Conservation (phyloP, 2,888 invertebrate genomes). For the Agrotis segetum region DNA sequence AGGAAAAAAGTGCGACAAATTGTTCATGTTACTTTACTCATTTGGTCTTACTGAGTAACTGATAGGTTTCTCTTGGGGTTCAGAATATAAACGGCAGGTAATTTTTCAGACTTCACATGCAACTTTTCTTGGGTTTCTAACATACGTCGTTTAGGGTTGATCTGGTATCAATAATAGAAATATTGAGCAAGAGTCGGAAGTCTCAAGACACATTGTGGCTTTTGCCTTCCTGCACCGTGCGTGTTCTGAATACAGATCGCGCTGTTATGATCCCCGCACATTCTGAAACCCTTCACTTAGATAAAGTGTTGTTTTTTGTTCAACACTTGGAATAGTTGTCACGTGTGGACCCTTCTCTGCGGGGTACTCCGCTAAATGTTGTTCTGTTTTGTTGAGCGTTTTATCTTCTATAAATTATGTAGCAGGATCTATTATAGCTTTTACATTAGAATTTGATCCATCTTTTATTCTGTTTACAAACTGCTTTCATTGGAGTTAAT, state of each 20-base stretch:
- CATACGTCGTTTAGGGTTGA: conserved; percentile 68
- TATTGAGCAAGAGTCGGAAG: conserved; percentile 84
- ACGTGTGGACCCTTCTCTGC: conserved; percentile 68
- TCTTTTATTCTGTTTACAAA: conserved; percentile 16
- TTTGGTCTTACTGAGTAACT: conserved; percentile 49
- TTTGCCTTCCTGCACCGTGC: conserved; percentile 82
- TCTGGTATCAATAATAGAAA: conserved; percentile 82
- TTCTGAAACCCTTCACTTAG: conserved; percentile 79
- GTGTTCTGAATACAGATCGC: conserved; percentile 82
- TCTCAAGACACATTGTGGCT: conserved; percentile 84
- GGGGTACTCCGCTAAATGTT: conserved; percentile 59
- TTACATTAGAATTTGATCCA: conserved; percentile 13
- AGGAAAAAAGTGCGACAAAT: conserved; percentile 57
- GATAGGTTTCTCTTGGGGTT: conserved; percentile 41
- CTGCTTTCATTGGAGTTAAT: conserved; percentile 6
- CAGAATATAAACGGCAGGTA: conserved; percentile 51
- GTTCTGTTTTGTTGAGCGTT: conserved; percentile 55
- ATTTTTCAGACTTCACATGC: conserved; percentile 38
- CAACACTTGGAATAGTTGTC: conserved; percentile 75
- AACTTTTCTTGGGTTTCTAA: conserved; percentile 62
- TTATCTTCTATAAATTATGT: conserved; percentile 50
- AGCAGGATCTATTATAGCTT: conserved; percentile 24
- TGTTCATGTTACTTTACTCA: conserved; percentile 49
- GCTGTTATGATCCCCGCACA: conserved; percentile 73
- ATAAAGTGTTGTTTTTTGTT: conserved; percentile 78